Base-by-base conservation (phyloP, 2,113 vertebrate genomes). In the Rostratula benghalensis region DNA sequence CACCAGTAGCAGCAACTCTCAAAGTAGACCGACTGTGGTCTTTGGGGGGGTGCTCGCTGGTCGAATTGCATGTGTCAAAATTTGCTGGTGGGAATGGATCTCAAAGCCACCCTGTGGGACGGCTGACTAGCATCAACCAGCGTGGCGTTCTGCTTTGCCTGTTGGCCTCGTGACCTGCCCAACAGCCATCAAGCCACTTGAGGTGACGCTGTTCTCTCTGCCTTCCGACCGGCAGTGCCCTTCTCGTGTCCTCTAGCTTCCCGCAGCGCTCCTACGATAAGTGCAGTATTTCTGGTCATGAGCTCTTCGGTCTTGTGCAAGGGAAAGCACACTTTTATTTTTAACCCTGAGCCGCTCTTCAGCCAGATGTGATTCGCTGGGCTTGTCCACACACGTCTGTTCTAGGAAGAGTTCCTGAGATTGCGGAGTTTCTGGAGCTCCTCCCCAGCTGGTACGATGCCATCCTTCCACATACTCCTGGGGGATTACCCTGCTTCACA, bases 231-330 rank as follows among this genome's bases (percentile, higher is more conserved):
- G 82, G 76, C 92, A 94, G 75, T 93, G 93, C 64, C 92, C 96
- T 95, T 97, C 78, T 67, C 85, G 93, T 85, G 94, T 95, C 94
- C 92, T 96, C 94, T 92, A 92, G 84, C 79, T 93, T 54, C 71
- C 60, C 92, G 80, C 51, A 75, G 76, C 14, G 48, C 57, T 74
- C 30, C 94, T 86, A 43, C 86, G 86, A 93, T 95, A 96, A 94
- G 59, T 76, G 41, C 84, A 91, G 92, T 95, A 88, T 95, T 97
- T 95, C 89, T 92, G 85, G 88, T 83, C 48, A 60, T 82, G 64
- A 91, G 57, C 79, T 83, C 71, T 92, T 80, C 54, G 77, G 81
- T 75, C 90, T 70, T 69, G 56, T 59, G 76, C 60, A 39, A 39
- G 87, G 45, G 60, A 86, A 94, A 96, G 89, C 69, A 80, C 25